Base-by-base conservation (phyloP, 2,113 vertebrate species). In the Malurus melanocephalus region DNA sequence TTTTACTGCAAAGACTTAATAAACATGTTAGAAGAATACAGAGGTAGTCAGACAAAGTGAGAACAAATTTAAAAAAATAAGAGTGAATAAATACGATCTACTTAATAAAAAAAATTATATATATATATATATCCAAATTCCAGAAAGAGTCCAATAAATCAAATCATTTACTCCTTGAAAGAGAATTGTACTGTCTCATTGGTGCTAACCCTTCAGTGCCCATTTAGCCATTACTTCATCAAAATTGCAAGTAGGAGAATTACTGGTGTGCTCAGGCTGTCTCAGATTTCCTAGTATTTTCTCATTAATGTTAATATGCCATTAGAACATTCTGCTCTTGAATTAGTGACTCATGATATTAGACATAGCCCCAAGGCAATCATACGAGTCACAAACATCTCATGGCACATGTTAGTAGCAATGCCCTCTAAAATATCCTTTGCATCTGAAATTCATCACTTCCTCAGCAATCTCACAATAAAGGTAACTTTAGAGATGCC, bases 301-400 rank as follows among this genome's bases (percentile, higher is more conserved):
- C 84, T 80, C 53, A 74, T 92, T 78, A 86, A 80, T 43, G 53
- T 67, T 92, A 88, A 74, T 92, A 90, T 10, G 27, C n/a, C 57
- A 67, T 67, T 60, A 88, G 91, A 88, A 90, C n/a, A 62, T 78
- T 90, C 69, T 67, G 52, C n/a, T 52, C 65, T 59, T 4, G 1
- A 78, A 60, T 62, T 71, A 80, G 55, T 92, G 91, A 93, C 46
- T 90, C 87, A 88, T 3, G 1, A 80, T 49, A 71, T 69, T 61
- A 90, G 56, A 77, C 24, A n/a, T 3, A 67, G 35, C 40, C 77
- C 77, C 59, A 64, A 66, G 74, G 91, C 77, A 69, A 59, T 74
- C 33, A 59, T 12, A 7, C 61, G 42, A 38, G 21, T 64, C 68
- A 84, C 69, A 67, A 78, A 78, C 48, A 78, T 30, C 80, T 86